Percentiles rank a stretch among this genome's conserved stretches.
These are phyloP conservation scores for Tenthredo amoena DNA, from an alignment of 2,888 invertebrate species.

Conservation along the genomic window DNA sequence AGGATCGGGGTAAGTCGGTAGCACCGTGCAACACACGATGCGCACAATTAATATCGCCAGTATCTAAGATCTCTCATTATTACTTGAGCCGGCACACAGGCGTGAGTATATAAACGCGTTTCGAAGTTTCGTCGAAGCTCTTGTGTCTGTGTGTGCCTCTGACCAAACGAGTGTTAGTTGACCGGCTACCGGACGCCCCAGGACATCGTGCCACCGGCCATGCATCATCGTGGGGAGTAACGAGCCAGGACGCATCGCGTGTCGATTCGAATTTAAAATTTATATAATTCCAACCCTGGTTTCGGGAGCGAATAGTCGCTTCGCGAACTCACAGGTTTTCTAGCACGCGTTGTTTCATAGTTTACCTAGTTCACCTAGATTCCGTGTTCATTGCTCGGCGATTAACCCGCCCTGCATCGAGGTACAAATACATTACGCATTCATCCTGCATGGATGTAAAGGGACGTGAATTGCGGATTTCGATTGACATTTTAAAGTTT, in stretches of 20 bases:
- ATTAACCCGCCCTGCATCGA: constrained; percentile 54
- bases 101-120: constrained; percentile 40
- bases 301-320: background rate
- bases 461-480: constrained; percentile 38
- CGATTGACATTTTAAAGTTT: background rate
- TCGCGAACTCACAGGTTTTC: constrained; percentile 15
- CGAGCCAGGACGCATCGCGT: constrained; percentile 76
- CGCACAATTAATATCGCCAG: constrained; percentile 76
- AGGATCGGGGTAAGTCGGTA: constrained; percentile 72
- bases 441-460: background rate
- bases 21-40: constrained; percentile 73
- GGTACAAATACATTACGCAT: background rate
- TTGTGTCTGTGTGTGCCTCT: background rate
- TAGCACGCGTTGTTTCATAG: constrained; percentile 54
- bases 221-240: constrained; percentile 74
- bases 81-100: constrained; percentile 66
- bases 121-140: constrained; percentile 20
- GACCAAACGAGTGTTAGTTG: constrained; percentile 14
- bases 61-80: constrained; percentile 78
- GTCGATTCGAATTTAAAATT: constrained; percentile 78
- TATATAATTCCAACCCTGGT: constrained; percentile 62
- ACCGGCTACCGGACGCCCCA: constrained; percentile 75
- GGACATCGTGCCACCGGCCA: constrained; percentile 74
- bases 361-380: background rate
- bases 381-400: background rate